These are phyloP conservation scores for Nasonovia ribisnigri DNA, from an alignment of 2,888 invertebrate genomes.

Conservation along the genomic window DNA sequence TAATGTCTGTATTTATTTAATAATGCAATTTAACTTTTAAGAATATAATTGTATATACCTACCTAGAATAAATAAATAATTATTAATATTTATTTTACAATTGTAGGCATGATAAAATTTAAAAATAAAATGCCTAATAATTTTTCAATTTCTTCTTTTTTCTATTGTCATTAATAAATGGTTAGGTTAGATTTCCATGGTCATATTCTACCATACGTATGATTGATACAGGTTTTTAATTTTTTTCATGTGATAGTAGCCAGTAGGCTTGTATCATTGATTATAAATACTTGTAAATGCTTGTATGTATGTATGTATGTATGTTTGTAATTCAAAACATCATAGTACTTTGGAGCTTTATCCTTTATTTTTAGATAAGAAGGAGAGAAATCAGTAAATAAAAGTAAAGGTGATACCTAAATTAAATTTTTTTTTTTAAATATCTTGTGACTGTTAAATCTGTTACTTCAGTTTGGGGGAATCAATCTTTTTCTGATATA, in stretches of 20 bases:
- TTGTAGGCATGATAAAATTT: neutral
- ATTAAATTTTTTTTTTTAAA: neutral
- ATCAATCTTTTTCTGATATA: neutral
- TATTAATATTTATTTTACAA: neutral
- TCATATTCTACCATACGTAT: neutral
- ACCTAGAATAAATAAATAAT: neutral
- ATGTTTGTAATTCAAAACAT: neutral
- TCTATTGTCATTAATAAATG: neutral
- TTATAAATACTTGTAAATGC: no score
- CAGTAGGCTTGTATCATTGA: no score
- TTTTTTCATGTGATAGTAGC: no score
- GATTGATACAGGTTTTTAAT: no score
- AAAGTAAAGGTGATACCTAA: neutral
- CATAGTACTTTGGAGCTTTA: neutral
- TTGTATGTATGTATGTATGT: no score
- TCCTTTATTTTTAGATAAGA: neutral
- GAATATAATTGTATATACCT: neutral
- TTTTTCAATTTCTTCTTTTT: neutral
- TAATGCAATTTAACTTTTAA: no score
- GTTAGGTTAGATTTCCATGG: neutral
- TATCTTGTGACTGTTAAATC: neutral
- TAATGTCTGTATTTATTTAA: no score
- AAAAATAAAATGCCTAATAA: neutral
- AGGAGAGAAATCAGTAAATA: neutral
- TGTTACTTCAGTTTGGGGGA: neutral